phyloP scores from a whole-genome alignment of 2,888 invertebrate species.

The Eilema depressum region DNA sequence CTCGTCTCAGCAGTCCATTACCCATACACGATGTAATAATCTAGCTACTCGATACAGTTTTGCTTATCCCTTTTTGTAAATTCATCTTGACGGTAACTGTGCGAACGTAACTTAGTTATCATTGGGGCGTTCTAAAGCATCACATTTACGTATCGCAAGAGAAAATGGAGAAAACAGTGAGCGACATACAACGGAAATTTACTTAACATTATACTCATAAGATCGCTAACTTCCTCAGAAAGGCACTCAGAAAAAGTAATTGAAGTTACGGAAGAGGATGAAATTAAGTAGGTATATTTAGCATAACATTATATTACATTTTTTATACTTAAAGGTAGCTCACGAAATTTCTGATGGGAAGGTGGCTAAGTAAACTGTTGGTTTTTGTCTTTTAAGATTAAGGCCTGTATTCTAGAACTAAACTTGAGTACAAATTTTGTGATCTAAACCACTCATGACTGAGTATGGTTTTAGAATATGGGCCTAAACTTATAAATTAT shows the following conservation, averaged over 20 bases:
- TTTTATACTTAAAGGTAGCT: background rate
- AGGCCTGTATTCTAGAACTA: too few species aligned
- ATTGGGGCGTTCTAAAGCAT: slow-evolving; percentile 56
- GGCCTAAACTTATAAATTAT: too few species aligned
- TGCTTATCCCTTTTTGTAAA: slow-evolving; percentile 44
- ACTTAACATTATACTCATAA: slow-evolving; percentile 59
- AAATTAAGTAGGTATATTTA: background rate
- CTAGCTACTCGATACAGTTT: background rate
- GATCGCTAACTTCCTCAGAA: slow-evolving; percentile 55
- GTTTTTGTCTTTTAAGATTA: too few species aligned
- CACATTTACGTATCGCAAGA: slow-evolving; percentile 53
- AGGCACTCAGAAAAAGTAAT: slow-evolving; percentile 39
- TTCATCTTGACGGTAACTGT: slow-evolving; percentile 44
- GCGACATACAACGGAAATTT: slow-evolving; percentile 56
- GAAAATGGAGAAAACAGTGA: slow-evolving; percentile 53
- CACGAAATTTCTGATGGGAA: background rate
- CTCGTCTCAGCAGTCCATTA: too few species aligned
- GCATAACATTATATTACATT: background rate
- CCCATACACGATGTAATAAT: too few species aligned
- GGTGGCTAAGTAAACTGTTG: too few species aligned
- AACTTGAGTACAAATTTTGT: too few species aligned
- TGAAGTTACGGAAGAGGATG: background rate
- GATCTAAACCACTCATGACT: too few species aligned
- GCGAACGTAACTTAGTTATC: slow-evolving; percentile 61
- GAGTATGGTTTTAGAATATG: too few species aligned